These are phyloP conservation scores for Parnassius orleans DNA, from an alignment of 2,888 invertebrate species.

Conservation along the genomic window DNA sequence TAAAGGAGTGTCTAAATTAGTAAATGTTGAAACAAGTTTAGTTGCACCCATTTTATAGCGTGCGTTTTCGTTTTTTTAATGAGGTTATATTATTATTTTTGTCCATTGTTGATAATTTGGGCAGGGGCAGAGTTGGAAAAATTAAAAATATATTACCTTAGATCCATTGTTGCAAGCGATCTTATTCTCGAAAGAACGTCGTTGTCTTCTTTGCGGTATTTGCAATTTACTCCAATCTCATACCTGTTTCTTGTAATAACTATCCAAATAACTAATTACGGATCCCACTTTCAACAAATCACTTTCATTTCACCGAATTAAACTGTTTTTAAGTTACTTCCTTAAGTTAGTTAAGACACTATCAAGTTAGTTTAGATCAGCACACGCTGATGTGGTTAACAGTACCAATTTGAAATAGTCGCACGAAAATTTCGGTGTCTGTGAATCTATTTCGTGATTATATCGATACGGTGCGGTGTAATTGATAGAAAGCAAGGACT, in stretches of 20 bases:
- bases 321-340: constrained; percentile 1
- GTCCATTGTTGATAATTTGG: no score
- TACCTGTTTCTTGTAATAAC: constrained; percentile 6
- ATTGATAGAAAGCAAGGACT: constrained; percentile 64
- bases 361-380: neutral
- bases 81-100: no score
- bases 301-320: constrained; percentile 44
- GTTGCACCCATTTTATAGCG: no score
- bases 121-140: neutral
- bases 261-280: constrained; percentile 25
- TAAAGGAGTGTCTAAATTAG: no score
- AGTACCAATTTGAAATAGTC: neutral
- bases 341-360: neutral
- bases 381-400: neutral
- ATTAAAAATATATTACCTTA: constrained; percentile 48
- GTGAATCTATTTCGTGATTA: constrained; percentile 11
- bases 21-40: no score
- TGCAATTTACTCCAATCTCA: neutral
- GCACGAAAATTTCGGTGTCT: neutral
- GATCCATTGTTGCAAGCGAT: constrained; percentile 52
- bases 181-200: constrained; percentile 25
- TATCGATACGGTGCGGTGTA: constrained; percentile 32
- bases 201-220: neutral
- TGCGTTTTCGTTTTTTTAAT: no score
- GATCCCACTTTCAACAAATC: constrained; percentile 36